Percentiles rank a stretch among this genome's conserved stretches.
phyloP scores from a whole-genome alignment of 1,140 invertebrate species.

The Gryon sp. region DNA sequence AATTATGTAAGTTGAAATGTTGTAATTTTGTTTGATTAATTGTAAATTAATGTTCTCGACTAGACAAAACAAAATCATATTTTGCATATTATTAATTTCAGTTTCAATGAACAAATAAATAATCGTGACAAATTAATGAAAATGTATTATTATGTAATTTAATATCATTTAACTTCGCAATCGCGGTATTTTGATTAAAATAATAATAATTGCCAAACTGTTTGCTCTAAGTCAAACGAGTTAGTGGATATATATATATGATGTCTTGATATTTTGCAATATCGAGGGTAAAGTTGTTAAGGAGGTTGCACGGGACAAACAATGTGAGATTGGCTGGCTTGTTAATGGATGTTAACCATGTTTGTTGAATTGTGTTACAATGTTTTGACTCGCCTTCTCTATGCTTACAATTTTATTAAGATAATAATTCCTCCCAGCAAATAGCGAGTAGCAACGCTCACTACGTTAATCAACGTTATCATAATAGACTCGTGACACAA shows the following conservation, averaged over 20 bases:
- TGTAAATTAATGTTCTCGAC: no score
- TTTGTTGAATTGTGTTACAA: slow-evolving; percentile 18
- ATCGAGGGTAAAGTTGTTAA: slow-evolving; percentile 8
- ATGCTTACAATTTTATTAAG: slow-evolving; percentile 36
- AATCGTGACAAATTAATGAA: no score
- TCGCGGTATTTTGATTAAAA: slow-evolving; percentile 4
- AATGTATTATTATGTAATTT: background rate
- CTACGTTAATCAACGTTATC: slow-evolving; percentile 22
- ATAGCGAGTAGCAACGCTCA: background rate
- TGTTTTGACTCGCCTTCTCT: slow-evolving; percentile 20
- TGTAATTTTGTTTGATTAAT: no score
- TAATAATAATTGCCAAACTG: background rate
- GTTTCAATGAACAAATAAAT: no score
- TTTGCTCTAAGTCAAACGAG: background rate
- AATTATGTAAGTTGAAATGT: no score
- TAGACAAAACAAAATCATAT: no score
- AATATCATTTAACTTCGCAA: slow-evolving; percentile 2
- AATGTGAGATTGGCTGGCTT: slow-evolving; percentile 13
- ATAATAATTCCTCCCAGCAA: slow-evolving; percentile 37
- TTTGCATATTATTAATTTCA: no score
- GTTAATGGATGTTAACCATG: slow-evolving; percentile 38
- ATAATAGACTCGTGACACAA: slow-evolving; percentile 10
- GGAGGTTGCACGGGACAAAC: slow-evolving; percentile 19
- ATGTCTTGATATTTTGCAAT: no score
- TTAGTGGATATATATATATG: no score